Percentiles rank a stretch among this genome's conserved stretches.
phyloP scores from a whole-genome alignment of 1,140 invertebrate species.

The Heliconius congener region DNA sequence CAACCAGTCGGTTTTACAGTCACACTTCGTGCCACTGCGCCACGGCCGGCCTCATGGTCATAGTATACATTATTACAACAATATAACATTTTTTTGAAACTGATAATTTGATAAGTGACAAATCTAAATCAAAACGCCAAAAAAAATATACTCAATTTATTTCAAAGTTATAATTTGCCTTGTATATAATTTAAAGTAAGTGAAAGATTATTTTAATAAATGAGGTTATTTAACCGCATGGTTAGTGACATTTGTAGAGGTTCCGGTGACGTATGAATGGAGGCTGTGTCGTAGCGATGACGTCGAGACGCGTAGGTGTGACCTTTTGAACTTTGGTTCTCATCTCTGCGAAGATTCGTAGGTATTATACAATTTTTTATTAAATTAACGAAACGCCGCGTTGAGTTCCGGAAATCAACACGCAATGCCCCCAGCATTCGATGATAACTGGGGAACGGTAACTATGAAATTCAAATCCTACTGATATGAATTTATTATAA shows the following conservation, averaged over 20 bases:
- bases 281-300: background rate
- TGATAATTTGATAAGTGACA: background rate
- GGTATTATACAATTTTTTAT: background rate
- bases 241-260: background rate
- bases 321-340: slow-evolving; percentile 1
- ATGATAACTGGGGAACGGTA: too few species aligned
- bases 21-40: too few species aligned
- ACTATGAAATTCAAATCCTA: too few species aligned
- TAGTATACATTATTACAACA: too few species aligned
- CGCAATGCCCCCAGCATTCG: too few species aligned
- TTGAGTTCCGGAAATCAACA: too few species aligned
- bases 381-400: too few species aligned
- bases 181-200: background rate
- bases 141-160: background rate
- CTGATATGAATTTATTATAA: too few species aligned
- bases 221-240: background rate
- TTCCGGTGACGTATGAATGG: slow-evolving; percentile 4
- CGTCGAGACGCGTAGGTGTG: background rate
- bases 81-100: too few species aligned
- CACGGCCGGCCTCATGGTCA: too few species aligned
- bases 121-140: background rate
- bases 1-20: too few species aligned
- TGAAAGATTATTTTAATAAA: background rate
- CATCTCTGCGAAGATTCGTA: background rate
- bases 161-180: too few species aligned